Base-by-base conservation (phyloP, 2,888 invertebrate species). In the Diadegma fenestrale region DNA sequence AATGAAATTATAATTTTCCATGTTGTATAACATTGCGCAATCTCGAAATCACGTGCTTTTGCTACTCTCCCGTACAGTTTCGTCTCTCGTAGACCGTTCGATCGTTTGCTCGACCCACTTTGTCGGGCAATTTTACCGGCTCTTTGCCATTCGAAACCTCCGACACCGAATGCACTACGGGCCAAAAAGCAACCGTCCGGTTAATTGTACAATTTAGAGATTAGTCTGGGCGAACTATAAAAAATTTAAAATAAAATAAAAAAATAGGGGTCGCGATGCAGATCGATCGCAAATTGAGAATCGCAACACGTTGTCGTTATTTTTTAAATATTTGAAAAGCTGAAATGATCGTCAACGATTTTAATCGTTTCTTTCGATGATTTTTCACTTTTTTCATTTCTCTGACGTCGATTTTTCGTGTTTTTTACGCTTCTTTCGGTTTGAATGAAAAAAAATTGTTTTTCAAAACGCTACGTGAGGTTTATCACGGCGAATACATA, bases 11-110 rank as follows among this genome's bases (percentile, higher is more conserved):
- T 58, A 17, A 19, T 30, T 76, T 84, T 66, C 41, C 17, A 77
- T 54, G 68, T 85, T 82, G 85, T 80, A 77, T 77, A 82, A 85
- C 75, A 72, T 86, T 85, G 84, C 86, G 84, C 71, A 84, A 84
- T 85, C 79, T 71, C 30, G 30, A 37, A 73, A 58, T 66, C 84
- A 77, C 76, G 85, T 82, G 82, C 68, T 76, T 63, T 82, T 84
- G 71, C 43, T 72, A n/a, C 54, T 73, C 73, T 43, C 72, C 64
- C 54, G 76, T 64, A 37, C 69, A 45, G 54, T 69, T 51, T 48
- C 54, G 72, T 78, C 54, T 19, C 61, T 45, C 76, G 19, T 45
- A 45, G 43, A 63, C 76, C 45, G 79, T 79, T 75, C 82, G 66
- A 77, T 82, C 66, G 83, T 80, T 64, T 26, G 69, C 66, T 30